Evolutionary conservation across 2,888 invertebrate genomes (phyloP).

Genomic region (Candidula unifasciata): DNA sequence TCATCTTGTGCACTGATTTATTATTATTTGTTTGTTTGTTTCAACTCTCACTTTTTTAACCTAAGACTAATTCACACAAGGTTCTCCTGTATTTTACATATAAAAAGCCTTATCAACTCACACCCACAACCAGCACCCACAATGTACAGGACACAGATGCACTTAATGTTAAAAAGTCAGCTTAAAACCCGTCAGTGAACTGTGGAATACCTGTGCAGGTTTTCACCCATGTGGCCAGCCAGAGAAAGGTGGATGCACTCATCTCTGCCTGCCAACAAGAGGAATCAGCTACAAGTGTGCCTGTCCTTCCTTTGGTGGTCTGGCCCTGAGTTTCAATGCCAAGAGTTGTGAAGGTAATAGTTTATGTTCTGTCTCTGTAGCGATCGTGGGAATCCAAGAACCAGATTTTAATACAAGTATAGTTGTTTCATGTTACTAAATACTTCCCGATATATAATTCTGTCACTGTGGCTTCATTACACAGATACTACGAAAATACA

Average conservation of each 20-base stretch:
- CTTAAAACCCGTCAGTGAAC: no score
- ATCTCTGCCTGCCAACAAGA: constrained; percentile 70
- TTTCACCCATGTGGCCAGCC: constrained; percentile 67
- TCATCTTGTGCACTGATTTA: no score
- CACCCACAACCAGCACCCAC: no score
- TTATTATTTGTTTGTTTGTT: no score
- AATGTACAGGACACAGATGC: no score
- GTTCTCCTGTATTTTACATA: no score
- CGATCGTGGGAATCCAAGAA: not conserved
- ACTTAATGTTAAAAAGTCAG: no score
- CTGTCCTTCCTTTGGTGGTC: constrained; percentile 72
- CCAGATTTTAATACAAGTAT: not conserved
- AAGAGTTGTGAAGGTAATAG: constrained; percentile 67
- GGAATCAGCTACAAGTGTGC: constrained; percentile 64
- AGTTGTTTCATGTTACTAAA: not conserved
- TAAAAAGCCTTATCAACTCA: no score
- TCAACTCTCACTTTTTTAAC: no score
- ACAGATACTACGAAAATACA: not conserved
- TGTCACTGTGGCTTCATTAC: no score
- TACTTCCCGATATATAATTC: no score
- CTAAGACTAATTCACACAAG: no score
- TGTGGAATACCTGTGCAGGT: constrained; percentile 55
- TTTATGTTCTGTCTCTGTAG: not conserved
- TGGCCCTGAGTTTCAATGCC: constrained; percentile 63
- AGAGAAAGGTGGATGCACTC: constrained; percentile 67